These are phyloP conservation scores for Chionodraco myersi DNA, from an alignment of 2,113 vertebrate genomes.

Conservation along the genomic window DNA sequence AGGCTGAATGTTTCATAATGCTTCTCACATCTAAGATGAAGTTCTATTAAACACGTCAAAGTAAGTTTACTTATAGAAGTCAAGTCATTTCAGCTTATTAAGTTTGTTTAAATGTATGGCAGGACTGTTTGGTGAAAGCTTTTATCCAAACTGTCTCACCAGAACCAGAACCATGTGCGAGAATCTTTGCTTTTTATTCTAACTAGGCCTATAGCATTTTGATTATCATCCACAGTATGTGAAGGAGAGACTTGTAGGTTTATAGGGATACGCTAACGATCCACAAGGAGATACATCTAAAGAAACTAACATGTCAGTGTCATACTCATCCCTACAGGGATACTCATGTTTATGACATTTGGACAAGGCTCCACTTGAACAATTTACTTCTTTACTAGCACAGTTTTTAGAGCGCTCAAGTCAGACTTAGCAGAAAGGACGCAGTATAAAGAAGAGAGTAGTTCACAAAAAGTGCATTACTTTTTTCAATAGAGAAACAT, in stretches of 20 bases:
- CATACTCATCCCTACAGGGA: background rate
- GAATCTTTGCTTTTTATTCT: background rate
- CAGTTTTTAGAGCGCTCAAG: background rate
- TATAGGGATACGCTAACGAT: background rate
- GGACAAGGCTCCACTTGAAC: background rate
- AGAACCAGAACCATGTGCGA: background rate
- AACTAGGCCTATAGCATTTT: background rate
- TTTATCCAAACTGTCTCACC: background rate
- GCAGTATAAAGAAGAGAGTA: background rate
- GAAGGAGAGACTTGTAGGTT: background rate
- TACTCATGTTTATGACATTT: background rate
- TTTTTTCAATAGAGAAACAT: background rate
- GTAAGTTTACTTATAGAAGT: slow-evolving; percentile 54
- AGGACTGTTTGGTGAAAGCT: slow-evolving; percentile 23
- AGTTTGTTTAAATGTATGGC: slow-evolving; percentile 29
- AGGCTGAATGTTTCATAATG: slow-evolving; percentile 49
- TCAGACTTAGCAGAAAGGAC: background rate
- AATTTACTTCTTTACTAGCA: background rate
- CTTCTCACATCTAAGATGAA: slow-evolving; percentile 56
- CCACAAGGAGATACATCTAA: background rate
- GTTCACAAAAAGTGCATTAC: background rate
- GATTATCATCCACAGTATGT: background rate
- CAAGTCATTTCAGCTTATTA: slow-evolving; percentile 60
- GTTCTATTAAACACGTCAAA: slow-evolving; percentile 31
- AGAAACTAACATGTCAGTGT: background rate